Base-by-base conservation (phyloP, 1,140 invertebrate genomes). In the Lerema accius region DNA sequence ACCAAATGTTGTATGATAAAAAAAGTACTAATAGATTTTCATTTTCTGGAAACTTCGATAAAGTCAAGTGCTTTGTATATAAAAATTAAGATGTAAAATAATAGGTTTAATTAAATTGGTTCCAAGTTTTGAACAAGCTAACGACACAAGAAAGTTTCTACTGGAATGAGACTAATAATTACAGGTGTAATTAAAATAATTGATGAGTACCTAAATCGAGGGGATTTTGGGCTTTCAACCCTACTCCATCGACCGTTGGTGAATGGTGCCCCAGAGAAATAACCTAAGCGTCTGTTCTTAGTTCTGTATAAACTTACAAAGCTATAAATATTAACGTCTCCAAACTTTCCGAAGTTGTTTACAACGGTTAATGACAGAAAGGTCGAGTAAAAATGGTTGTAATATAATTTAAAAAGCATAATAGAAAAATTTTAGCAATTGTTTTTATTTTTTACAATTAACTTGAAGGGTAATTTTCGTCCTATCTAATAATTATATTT, bases 141-240 rank as follows among this genome's bases (percentile, higher is more conserved):
- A 26, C 23, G 28, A 50, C 2, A 10, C 10, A 37, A 37, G 28
- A 50, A 50, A 50, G 14, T 35, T 37, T n/a, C 6, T 17, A 7
- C 3, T 35, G 14, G 28, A 50, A 37, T 17, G 48, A 50, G 48
- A 17, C 9, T 23, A 50, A 28, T 48, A 19, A 26, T 48, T 48
- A 48, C 45, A 48, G 11, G 45, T 48, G 19, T 48, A 48, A 48
- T 28, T 48, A 48, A 48, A 48, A 23, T 48, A 26, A 48, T 48
- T 28, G 19, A 26, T 48, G 19, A 48, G 23, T 23, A 26, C 5
- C 19, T 23, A 48, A 48, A 48, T 19, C 45, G 45, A 48, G 23
- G 14, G 19, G 19, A 23, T 48, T 48, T 48, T 48, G 4, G 16
- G 35, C 15, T 39, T 53, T 23, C 37, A 13, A 35, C 19, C 35